Evolutionary conservation across 2,113 vertebrate species (phyloP), one percentile per base, ranked within the genome.

Genomic region (Trichechus manatus): DNA sequence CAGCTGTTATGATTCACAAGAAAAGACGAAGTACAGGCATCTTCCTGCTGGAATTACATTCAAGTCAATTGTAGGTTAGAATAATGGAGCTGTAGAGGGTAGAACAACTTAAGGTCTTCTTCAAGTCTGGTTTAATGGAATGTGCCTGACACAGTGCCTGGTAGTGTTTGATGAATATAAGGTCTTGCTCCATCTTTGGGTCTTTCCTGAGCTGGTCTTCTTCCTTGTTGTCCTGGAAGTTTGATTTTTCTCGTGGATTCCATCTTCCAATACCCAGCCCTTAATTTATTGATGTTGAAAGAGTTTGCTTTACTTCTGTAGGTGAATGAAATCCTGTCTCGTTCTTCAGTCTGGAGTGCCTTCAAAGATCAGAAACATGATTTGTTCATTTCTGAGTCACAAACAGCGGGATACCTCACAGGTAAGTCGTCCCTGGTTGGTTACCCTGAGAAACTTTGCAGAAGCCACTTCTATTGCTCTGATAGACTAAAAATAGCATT

Each of bases 351-450:
- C 96, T 99, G 99, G 99, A 99, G 99, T 99, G 99, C 99, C 99
- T 99, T 99, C 98, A 99, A 99, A 99, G 99, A 99, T 99, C 99
- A 99, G 99, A 99, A 99, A 99, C 99, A 99, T 22, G 99, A 99
- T 98, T 99, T 99, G 97, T 99, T 99, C 99, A 99, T 99, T 99
- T 99, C 99, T 98, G 99, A 99, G 95, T 99, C 99, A 3, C 99
- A 99, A 98, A 99, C 99, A 91, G 99, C 99, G 97, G 99, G 99
- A 97, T 99, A 99, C 98, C 99, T 99, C 98, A 99, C 99, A 98
- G 99, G 99, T 99, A 98, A 96, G 98, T 70, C 90, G 25, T 29
- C 27, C 33, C 78, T 53, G 66, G 25, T n/a, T 82, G 78, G 39
- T 36, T 53, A 50, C 29, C 42, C 13, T 23, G 6, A 77, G 36